These are phyloP conservation scores for Clivina fossor DNA, from an alignment of 2,888 invertebrate genomes.

Conservation along the genomic window DNA sequence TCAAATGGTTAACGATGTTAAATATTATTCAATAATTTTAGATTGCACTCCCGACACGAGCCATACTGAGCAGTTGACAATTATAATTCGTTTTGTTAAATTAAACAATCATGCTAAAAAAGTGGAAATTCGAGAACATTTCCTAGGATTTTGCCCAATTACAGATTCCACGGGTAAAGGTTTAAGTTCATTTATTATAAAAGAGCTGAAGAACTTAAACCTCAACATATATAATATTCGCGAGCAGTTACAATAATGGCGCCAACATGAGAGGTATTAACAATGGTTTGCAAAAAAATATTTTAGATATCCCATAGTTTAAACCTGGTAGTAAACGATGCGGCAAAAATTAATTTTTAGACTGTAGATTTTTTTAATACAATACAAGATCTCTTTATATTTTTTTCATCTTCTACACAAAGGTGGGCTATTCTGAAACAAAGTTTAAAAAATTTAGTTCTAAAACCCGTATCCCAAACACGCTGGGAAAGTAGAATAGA, in stretches of 20 bases:
- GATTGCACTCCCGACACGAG: neutral
- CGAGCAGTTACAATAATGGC: no score
- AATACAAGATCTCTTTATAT: neutral
- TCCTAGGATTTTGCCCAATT: conserved; percentile 37
- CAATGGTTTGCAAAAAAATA: no score
- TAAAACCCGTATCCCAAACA: conserved; percentile 1
- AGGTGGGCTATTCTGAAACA: neutral
- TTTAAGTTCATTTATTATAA: conserved; percentile 36
- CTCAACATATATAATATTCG: no score
- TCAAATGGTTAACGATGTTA: no score
- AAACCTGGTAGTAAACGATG: conserved; percentile 2
- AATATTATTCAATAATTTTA: conserved; percentile 1
- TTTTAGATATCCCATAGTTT: conserved; percentile 11
- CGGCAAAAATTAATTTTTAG: neutral
- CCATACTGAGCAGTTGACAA: neutral
- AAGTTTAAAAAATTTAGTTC: neutral
- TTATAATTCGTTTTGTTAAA: neutral
- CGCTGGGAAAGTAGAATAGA: conserved; percentile 10
- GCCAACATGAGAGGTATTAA: no score
- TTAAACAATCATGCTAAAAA: conserved; percentile 29
- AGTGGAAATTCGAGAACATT: conserved; percentile 35
- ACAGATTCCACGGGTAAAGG: conserved; percentile 37
- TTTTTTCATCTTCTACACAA: conserved; percentile 2
- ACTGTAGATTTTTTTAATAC: neutral
- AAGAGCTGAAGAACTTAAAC: no score